Base-by-base conservation (phyloP, 2,113 vertebrate genomes). In the Chrysochloris asiatica region DNA sequence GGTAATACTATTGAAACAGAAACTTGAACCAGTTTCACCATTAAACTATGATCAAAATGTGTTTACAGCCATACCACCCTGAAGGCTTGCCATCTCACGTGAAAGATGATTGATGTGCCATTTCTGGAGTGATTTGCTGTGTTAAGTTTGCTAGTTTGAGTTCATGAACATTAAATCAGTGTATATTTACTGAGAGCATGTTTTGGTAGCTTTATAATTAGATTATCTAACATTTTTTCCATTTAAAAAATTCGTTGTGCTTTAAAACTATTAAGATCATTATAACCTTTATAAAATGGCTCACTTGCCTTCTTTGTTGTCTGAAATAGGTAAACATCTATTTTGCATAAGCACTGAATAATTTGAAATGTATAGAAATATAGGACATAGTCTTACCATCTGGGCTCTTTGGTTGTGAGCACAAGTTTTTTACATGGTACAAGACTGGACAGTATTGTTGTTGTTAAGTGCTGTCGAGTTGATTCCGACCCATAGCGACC, bases 1-100 rank as follows among this genome's bases (percentile, higher is more conserved):
- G 30, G 2, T 65, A 59, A 94, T n/a, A 38, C 90, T 54, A 72
- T 94, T 89, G 61, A 91, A 87, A 16, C 63, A 81, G 59, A 82
- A 88, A 45, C 30, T 30, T 79, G 77, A 86, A 61, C 13, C 50
- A 22, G 88, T 73, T 88, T 86, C 41, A 3, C 93, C 26, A 26
- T n/a, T n/a, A n/a, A n/a, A n/a, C n/a, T n/a, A n/a, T n/a, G n/a
- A n/a, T n/a, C n/a, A n/a, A n/a, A n/a, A n/a, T n/a, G n/a, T n/a
- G n/a, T n/a, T n/a, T n/a, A n/a, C n/a, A n/a, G n/a, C n/a, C n/a
- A n/a, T n/a, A n/a, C n/a, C n/a, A n/a, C n/a, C n/a, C n/a, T n/a
- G n/a, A n/a, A n/a, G n/a, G n/a, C n/a, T n/a, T n/a, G n/a, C n/a
- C n/a, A n/a, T n/a, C n/a, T n/a, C n/a, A n/a, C n/a, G 0, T 77